These are phyloP conservation scores for Miniopterus natalensis DNA, from an alignment of 2,113 vertebrate genomes.

Conservation along the genomic window DNA sequence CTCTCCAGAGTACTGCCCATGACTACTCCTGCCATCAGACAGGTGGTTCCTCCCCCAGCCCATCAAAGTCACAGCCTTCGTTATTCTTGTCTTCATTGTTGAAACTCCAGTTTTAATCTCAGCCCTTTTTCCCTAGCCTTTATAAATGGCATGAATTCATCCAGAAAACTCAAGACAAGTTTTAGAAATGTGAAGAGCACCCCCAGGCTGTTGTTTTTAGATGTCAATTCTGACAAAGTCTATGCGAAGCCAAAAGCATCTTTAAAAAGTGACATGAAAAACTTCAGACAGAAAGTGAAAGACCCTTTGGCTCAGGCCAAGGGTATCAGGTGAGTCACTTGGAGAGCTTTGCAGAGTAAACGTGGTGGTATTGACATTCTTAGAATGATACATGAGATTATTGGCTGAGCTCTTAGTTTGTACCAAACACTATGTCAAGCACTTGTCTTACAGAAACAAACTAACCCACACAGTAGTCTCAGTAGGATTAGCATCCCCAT, in stretches of 20 bases:
- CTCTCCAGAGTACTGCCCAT: neutral
- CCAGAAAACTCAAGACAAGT: constrained; percentile 52
- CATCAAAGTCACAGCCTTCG: neutral
- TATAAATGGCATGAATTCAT: constrained; percentile 67
- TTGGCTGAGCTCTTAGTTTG: neutral
- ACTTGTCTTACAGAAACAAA: neutral
- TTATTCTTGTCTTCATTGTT: neutral
- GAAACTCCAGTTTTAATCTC: constrained; percentile 44
- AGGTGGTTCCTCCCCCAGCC: neutral
- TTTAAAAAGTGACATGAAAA: constrained; percentile 87
- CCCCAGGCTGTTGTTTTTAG: constrained; percentile 33
- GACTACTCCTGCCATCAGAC: neutral
- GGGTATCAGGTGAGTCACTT: constrained; percentile 86
- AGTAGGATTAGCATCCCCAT: neutral
- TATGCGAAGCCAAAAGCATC: constrained; percentile 68
- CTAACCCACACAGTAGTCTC: neutral
- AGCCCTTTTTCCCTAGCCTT: constrained; percentile 68
- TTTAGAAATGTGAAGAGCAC: constrained; percentile 35
- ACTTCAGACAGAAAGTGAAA: constrained; percentile 82
- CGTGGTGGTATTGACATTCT: neutral
- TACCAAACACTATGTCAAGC: neutral
- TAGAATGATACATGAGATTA: neutral
- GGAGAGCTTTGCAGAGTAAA: neutral
- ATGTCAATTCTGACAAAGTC: constrained; percentile 30
- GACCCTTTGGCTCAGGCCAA: constrained; percentile 73